These are phyloP conservation scores for Oreonectes daqikongensis DNA, from an alignment of 2,797 vertebrate species.

Conservation along the genomic window DNA sequence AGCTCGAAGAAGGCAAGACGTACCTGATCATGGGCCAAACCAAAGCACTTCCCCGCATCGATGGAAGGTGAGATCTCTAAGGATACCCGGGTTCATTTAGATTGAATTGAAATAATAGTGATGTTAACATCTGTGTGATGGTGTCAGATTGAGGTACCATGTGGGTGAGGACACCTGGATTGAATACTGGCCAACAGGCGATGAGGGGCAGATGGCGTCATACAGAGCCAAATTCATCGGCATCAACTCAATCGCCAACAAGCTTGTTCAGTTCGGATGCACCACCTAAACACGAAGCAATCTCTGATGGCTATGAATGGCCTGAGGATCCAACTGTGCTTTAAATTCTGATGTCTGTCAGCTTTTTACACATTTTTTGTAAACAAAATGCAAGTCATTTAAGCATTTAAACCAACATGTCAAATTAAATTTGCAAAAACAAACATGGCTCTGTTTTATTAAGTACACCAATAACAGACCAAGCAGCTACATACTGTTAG, in stretches of 20 bases:
- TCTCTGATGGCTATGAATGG: neutral
- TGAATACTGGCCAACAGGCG: conserved; percentile 14
- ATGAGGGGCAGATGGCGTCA: neutral
- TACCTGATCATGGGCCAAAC: conserved; percentile 78
- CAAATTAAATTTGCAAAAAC: too few relatives aligned
- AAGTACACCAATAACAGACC: too few relatives aligned
- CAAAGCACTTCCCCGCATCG: conserved; percentile 53
- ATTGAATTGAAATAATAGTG: too few relatives aligned
- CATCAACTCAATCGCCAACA: neutral
- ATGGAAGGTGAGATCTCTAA: conserved; percentile 37
- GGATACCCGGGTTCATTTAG: too few relatives aligned
- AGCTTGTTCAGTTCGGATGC: neutral
- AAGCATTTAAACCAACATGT: too few relatives aligned
- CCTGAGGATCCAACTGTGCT: neutral
- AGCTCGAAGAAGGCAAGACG: conserved; percentile 50
- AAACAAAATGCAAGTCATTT: too few relatives aligned
- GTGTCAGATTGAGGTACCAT: conserved; percentile 1
- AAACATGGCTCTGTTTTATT: too few relatives aligned
- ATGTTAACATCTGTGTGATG: too few relatives aligned
- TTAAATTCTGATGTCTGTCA: neutral
- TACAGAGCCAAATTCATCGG: neutral
- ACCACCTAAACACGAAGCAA: neutral
- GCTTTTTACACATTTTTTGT: neutral
- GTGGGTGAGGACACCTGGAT: neutral
- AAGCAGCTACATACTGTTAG: too few relatives aligned